These are phyloP conservation scores for Heterodera carotae DNA, from an alignment of 1,140 invertebrate genomes.

Conservation along the genomic window DNA sequence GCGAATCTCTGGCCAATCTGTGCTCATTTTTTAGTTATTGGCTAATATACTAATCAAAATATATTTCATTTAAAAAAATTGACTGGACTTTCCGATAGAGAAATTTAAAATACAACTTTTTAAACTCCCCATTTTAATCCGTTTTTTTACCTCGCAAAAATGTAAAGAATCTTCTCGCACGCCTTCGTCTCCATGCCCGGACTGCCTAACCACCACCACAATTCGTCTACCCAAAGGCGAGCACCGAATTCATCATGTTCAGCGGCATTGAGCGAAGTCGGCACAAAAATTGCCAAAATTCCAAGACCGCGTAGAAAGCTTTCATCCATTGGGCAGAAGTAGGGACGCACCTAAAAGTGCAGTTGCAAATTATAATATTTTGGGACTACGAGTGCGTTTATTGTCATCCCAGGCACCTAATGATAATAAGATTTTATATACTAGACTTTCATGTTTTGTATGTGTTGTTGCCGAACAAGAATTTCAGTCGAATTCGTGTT, in stretches of 20 bases:
- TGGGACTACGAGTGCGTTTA: no score
- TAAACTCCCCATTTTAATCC: background rate
- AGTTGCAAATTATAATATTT: no score
- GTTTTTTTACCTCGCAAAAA: constrained; percentile 50
- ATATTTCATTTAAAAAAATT: background rate
- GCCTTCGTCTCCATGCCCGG: constrained; percentile 41
- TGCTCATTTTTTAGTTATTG: constrained; percentile 70
- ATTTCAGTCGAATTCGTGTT: no score
- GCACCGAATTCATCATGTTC: constrained; percentile 71
- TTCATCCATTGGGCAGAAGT: constrained; percentile 75
- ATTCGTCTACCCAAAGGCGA: constrained; percentile 80
- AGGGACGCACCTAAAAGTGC: constrained; percentile 71
- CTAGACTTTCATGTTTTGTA: no score
- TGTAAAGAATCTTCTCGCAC: constrained; percentile 50
- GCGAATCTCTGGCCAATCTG: constrained; percentile 75
- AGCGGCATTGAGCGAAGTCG: constrained; percentile 73
- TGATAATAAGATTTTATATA: no score
- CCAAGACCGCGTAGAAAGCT: constrained; percentile 72
- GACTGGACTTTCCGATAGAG: background rate
- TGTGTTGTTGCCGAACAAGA: no score
- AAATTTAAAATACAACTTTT: no score
- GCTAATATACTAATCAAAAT: no score
- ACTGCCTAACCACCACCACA: constrained; percentile 67
- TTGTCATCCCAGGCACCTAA: no score
- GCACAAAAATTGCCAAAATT: constrained; percentile 77